phyloP scores from a whole-genome alignment of 2,113 vertebrate genomes.

The Alouatta palliata region DNA sequence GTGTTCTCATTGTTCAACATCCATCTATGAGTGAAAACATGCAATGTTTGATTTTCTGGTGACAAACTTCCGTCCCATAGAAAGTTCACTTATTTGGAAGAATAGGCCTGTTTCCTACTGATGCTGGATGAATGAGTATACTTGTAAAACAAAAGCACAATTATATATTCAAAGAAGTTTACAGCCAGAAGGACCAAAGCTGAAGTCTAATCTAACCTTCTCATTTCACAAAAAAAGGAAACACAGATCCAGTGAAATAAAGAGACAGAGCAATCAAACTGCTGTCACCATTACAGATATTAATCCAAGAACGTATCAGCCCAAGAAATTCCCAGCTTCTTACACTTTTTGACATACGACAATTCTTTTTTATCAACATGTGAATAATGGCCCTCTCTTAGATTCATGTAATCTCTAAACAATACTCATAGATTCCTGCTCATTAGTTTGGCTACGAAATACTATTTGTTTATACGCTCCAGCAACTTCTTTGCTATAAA shows the following conservation, averaged over 20 bases:
- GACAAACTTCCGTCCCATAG: neutral
- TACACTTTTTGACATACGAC: neutral
- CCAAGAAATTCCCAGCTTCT: neutral
- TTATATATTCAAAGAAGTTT: conserved; percentile 8
- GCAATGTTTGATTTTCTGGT: no score
- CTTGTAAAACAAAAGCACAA: conserved; percentile 48
- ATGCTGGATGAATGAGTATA: neutral
- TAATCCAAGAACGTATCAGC: neutral
- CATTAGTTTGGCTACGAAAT: neutral
- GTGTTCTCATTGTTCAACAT: no score
- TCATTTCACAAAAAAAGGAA: neutral
- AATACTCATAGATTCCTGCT: neutral
- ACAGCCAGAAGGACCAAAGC: neutral
- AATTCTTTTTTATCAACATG: neutral
- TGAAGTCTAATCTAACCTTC: neutral
- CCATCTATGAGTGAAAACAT: no score
- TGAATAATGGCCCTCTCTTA: neutral
- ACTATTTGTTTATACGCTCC: neutral
- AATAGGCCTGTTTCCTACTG: neutral
- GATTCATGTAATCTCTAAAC: neutral
- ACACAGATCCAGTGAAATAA: neutral
- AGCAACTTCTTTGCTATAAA: neutral
- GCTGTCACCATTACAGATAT: neutral
- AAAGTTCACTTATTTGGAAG: neutral
- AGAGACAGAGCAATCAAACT: neutral